A percentile compares a stretch with the other conserved stretches of the same genome.
Conservation (phyloP, 2,888 invertebrate species). For the Drosophila barbarae region DNA sequence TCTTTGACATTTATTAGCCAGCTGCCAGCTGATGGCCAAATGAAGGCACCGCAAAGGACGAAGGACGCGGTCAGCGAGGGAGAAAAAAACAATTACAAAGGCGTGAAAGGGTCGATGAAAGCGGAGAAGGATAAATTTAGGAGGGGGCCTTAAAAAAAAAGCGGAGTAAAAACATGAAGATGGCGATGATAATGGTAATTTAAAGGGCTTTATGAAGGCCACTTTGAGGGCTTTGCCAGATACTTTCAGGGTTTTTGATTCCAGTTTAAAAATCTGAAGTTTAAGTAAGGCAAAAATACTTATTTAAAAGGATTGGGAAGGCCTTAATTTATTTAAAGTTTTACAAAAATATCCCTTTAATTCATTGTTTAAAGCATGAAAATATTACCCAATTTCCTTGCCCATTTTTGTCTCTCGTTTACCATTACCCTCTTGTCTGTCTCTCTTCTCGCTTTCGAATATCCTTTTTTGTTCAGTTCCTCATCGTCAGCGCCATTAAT, state of each 20-base stretch:
- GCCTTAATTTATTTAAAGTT: background rate
- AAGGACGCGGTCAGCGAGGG: conserved; percentile 32
- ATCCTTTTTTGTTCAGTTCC: conserved; percentile 10
- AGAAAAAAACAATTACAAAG: conserved; percentile 55
- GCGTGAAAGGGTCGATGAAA: conserved; percentile 33
- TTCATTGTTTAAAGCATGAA: background rate
- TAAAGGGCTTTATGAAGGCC: conserved; percentile 14
- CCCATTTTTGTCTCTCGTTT: conserved; percentile 1
- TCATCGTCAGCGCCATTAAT: conserved; percentile 47
- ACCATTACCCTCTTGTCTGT: background rate
- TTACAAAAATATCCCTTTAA: background rate
- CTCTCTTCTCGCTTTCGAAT: conserved; percentile 10
- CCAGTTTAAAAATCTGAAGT: background rate
- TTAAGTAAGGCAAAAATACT: background rate
- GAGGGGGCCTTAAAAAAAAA: background rate
- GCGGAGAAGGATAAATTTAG: conserved; percentile 16
- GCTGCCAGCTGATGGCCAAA: conserved; percentile 52
- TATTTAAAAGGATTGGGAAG: background rate
- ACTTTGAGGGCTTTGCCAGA: background rate
- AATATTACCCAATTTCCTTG: background rate
- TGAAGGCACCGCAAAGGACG: conserved; percentile 6
- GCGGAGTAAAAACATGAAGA: conserved; percentile 7
- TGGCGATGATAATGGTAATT: conserved; percentile 19
- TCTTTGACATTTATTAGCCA: conserved; percentile 73
- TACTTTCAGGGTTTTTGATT: background rate